These are phyloP conservation scores for Agelas oroides DNA, from an alignment of 37 sponge, comb jelly and placozoan genomes.

Conservation along the genomic window DNA sequence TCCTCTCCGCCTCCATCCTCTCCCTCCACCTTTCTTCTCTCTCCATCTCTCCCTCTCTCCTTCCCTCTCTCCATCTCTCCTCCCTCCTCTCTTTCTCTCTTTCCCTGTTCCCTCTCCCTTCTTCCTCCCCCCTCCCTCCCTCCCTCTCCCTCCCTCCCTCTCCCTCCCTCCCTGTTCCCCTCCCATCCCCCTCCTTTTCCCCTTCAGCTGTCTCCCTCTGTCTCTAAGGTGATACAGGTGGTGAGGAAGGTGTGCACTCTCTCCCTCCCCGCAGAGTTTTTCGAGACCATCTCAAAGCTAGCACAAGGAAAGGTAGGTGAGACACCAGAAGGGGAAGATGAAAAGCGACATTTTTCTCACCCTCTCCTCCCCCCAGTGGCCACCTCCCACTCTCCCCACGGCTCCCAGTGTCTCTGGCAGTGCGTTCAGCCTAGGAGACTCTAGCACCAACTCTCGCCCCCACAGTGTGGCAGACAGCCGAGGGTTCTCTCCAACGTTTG, in stretches of 20 bases:
- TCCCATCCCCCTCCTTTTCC: neutral
- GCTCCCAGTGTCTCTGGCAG: neutral
- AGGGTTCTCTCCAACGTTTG: conserved; percentile 11
- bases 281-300: conserved; percentile 2
- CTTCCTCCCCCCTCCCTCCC: neutral
- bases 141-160: too few relatives aligned
- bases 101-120: neutral
- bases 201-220: conserved; percentile 14
- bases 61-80: neutral
- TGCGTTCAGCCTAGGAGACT: conserved; percentile 19
- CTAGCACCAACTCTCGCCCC: neutral
- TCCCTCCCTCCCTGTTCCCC: neutral
- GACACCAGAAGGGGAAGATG: too few relatives aligned
- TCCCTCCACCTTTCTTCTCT: neutral
- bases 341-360: too few relatives aligned
- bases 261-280: conserved; percentile 1
- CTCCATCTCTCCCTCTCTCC: conserved; percentile 19
- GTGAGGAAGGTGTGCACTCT: conserved; percentile 10
- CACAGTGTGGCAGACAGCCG: neutral
- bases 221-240: neutral
- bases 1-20: conserved; percentile 19
- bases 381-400: neutral
- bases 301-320: conserved; percentile 33
- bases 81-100: too few relatives aligned
- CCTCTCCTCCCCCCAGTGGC: neutral